Percentiles rank a stretch among this genome's conserved stretches.
Evolutionary conservation across 2,113 vertebrate species (phyloP).

Genomic region (Microcebus tavaratra): DNA sequence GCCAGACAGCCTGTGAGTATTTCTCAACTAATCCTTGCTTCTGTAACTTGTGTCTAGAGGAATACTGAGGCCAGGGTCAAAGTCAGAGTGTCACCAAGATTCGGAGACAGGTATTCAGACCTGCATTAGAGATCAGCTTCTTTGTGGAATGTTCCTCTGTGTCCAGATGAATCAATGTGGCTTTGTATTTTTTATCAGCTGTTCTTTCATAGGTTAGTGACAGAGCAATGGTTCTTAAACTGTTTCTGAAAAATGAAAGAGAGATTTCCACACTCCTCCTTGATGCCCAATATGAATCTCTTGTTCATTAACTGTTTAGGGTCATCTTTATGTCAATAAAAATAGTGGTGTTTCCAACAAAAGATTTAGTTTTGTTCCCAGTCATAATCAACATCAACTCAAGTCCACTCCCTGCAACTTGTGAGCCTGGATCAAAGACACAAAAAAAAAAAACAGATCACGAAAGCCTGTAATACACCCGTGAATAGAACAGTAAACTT

Average conservation of each 20-base stretch:
- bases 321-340: conserved; percentile 55
- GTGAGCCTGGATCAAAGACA: conserved; percentile 40
- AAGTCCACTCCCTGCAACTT: conserved; percentile 12
- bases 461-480: not conserved
- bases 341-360: conserved; percentile 46
- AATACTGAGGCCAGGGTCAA: conserved; percentile 72
- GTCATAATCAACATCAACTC: conserved; percentile 15
- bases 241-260: conserved; percentile 63
- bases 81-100: conserved; percentile 75
- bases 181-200: conserved; percentile 67
- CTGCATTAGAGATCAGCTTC: conserved; percentile 80
- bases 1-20: conserved; percentile 75
- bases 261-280: not conserved
- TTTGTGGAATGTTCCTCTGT: conserved; percentile 79
- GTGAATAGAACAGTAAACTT: fast-evolving
- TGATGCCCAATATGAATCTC: not conserved
- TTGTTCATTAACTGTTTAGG: conserved; percentile 31
- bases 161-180: conserved; percentile 62
- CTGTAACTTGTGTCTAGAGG: conserved; percentile 76
- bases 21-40: conserved; percentile 77
- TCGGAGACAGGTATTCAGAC: conserved; percentile 85
- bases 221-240: not conserved
- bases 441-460: conserved; percentile 55
- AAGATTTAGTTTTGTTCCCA: conserved; percentile 49
- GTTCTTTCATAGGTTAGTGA: conserved; percentile 64